Base-by-base conservation (phyloP, 2,113 vertebrate genomes). In the Epinephelus lanceolatus region DNA sequence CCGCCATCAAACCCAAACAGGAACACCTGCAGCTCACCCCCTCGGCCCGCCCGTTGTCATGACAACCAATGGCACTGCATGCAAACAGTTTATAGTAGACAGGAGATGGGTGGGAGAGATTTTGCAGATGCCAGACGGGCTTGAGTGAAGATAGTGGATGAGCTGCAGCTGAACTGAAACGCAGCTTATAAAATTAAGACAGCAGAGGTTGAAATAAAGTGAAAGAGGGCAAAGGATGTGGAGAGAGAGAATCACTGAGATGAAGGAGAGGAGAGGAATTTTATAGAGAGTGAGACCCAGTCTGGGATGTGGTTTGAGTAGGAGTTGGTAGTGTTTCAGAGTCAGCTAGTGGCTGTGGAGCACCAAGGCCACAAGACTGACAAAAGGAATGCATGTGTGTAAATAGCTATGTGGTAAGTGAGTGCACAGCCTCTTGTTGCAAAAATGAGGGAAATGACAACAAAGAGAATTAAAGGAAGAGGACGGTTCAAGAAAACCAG, bases 11-110 rank as follows among this genome's bases (percentile, higher is more conserved):
- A 93, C 86, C 89, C 91, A 94, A 95, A 95, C 93, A 95, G 91
- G 91, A 95, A 94, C 94, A 96, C 94, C 95, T 95, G 94, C 83
- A 76, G 84, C 81, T 81, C 82, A 17, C 47, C 70, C 70, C 81
- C 51, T 71, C 40, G 81, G 56, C 53, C 3, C 53, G 66, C 45
- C 71, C 2, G 68, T 85, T 52, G 57, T 62, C 91, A 86, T 74
- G 91, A 56, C 91, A 76, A 88, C 77, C 85, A 76, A 81, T 81
- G 66, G 51, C 63, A 69, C 57, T 86, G 88, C 81, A 47, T 85
- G 86, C 93, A 95, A 95, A 95, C 91, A 92, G 92, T 95, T 95
- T 94, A 93, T 42, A 92, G 84, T 73, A 62, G 67, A 68, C 76
- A 76, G 70, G 66, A 49, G 89, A 83, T 42, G 73, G 65, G 57